phyloP scores from a whole-genome alignment of 1,140 invertebrate genomes.

The Bradynema listronoti region DNA sequence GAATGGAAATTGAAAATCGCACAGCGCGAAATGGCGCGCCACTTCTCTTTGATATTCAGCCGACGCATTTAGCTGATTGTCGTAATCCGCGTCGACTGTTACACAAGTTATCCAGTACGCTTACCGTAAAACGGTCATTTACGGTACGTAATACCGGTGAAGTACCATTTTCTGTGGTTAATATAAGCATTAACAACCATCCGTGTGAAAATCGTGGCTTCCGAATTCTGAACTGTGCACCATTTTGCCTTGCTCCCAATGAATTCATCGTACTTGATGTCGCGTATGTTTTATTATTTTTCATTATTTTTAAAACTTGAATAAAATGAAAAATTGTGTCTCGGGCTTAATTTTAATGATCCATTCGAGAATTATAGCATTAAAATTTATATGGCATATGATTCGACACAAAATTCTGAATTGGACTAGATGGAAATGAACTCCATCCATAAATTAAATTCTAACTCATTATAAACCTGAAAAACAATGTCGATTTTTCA shows the following conservation, averaged over 20 bases:
- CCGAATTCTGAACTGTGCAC: slow-evolving; percentile 73
- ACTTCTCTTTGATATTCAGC: slow-evolving; percentile 74
- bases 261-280: slow-evolving; percentile 77
- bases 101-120: slow-evolving; percentile 64
- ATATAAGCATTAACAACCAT: slow-evolving; percentile 70
- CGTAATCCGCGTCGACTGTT: slow-evolving; percentile 61
- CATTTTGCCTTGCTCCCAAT: slow-evolving; percentile 75
- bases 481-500: too few relatives aligned
- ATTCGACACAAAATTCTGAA: too few relatives aligned
- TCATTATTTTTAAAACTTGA: not conserved
- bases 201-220: slow-evolving; percentile 80
- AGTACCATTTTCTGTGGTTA: slow-evolving; percentile 67
- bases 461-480: too few relatives aligned
- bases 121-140: slow-evolving; percentile 76
- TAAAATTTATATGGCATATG: too few relatives aligned
- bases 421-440: too few relatives aligned
- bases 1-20: slow-evolving; percentile 82
- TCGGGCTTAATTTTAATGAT: too few relatives aligned
- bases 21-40: slow-evolving; percentile 70
- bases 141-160: slow-evolving; percentile 78
- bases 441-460: too few relatives aligned
- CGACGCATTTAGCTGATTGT: slow-evolving; percentile 76
- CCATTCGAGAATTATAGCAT: too few relatives aligned
- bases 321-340: too few relatives aligned
- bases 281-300: slow-evolving; percentile 60